These are phyloP conservation scores for Rhopalosiphum nymphaeae DNA, from an alignment of 2,888 invertebrate species.

Conservation along the genomic window DNA sequence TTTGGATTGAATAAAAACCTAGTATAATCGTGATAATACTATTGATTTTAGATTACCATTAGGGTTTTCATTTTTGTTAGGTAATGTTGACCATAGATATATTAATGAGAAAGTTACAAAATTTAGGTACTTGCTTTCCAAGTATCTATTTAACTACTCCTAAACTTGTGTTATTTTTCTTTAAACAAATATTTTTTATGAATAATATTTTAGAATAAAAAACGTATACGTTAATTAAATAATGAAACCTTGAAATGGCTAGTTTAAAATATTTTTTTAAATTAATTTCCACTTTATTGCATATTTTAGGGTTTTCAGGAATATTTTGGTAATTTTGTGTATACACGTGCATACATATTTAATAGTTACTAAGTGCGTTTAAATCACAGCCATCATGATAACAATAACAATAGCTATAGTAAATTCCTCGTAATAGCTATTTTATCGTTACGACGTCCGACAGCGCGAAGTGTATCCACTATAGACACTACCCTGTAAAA, in stretches of 20 bases:
- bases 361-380: background rate
- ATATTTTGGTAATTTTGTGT: background rate
- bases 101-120: background rate
- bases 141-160: background rate
- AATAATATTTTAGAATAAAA: background rate
- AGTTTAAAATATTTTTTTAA: background rate
- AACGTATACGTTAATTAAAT: background rate
- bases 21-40: background rate
- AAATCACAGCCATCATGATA: background rate
- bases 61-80: background rate
- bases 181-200: background rate
- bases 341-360: background rate
- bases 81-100: background rate
- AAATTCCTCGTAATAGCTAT: background rate
- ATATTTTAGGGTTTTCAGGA: too few relatives aligned
- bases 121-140: background rate
- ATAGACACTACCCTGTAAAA: constrained; percentile 10
- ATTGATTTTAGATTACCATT: background rate
- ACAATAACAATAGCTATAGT: background rate
- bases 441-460: background rate
- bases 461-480: background rate
- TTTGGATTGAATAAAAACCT: background rate
- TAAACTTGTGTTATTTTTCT: background rate
- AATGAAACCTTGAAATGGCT: background rate
- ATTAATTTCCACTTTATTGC: too few relatives aligned